phyloP scores from a whole-genome alignment of 2,113 vertebrate genomes.

The Pimephales promelas region DNA sequence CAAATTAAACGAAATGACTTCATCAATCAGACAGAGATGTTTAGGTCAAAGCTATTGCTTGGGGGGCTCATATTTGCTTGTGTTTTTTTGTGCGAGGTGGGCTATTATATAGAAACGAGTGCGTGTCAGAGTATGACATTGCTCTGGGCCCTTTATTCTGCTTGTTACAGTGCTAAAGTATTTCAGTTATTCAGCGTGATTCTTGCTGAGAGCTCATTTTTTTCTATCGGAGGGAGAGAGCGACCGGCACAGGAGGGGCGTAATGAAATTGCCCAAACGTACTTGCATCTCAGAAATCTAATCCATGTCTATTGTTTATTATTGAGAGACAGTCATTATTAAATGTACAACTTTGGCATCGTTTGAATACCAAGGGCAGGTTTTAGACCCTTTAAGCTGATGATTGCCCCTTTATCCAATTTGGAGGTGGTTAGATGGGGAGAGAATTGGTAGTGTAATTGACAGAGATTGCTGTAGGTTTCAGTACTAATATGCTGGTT shows the following conservation, averaged over 20 bases:
- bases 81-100: slow-evolving; percentile 22
- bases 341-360: slow-evolving; percentile 77
- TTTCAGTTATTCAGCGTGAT: slow-evolving; percentile 84
- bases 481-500: slow-evolving; percentile 59
- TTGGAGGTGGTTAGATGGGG: slow-evolving; percentile 79
- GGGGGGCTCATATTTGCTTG: slow-evolving; percentile 33
- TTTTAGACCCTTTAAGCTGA: slow-evolving; percentile 74
- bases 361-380: slow-evolving; percentile 79
- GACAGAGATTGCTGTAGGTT: slow-evolving; percentile 75
- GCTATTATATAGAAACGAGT: slow-evolving; percentile 44
- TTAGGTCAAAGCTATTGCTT: slow-evolving; percentile 4
- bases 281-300: slow-evolving; percentile 78
- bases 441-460: slow-evolving; percentile 69
- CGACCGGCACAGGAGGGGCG: slow-evolving; percentile 77
- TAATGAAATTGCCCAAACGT: slow-evolving; percentile 57
- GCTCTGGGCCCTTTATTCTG: slow-evolving; percentile 73
- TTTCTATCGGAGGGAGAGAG: slow-evolving; percentile 80
- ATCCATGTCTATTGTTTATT: slow-evolving; percentile 88
- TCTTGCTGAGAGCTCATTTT: slow-evolving; percentile 84
- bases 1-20: slow-evolving; percentile 44
- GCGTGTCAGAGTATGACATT: slow-evolving; percentile 72
- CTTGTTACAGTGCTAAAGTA: slow-evolving; percentile 83
- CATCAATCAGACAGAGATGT: slow-evolving; percentile 34
- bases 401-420: slow-evolving; percentile 81
- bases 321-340: slow-evolving; percentile 83